A percentile compares a stretch with the other conserved stretches of the same genome.
These are phyloP conservation scores for Aulostomus chinensis DNA, from an alignment of 2,797 vertebrate species.

Conservation along the genomic window DNA sequence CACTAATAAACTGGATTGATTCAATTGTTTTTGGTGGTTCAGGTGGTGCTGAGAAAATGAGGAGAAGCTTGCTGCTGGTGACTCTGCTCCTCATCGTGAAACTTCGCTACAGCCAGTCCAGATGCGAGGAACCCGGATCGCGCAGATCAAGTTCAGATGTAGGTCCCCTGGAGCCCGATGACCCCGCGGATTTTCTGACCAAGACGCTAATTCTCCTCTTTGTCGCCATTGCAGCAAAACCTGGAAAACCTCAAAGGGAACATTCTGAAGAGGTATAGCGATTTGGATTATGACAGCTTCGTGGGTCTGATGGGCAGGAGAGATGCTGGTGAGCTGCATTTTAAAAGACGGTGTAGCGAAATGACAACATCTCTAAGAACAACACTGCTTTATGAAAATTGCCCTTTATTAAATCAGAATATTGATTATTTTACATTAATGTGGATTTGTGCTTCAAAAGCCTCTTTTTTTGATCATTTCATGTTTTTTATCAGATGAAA, in stretches of 20 bases:
- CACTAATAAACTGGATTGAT: too few species aligned
- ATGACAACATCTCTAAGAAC: too few species aligned
- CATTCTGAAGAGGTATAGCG: conserved; percentile 82
- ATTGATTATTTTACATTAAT: too few species aligned
- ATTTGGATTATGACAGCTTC: conserved; percentile 88
- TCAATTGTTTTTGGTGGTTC: too few species aligned
- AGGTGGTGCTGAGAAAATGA: conserved; percentile 78
- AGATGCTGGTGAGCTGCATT: conserved; percentile 82
- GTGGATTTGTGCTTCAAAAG: not conserved
- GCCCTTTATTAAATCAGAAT: too few species aligned
- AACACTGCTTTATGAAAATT: too few species aligned
- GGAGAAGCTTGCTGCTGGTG: conserved; percentile 74
- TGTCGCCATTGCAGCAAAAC: conserved; percentile 58
- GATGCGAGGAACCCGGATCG: conserved; percentile 78
- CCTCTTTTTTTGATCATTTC: not conserved
- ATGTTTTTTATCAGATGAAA: conserved; percentile 74
- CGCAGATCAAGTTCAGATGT: conserved; percentile 68
- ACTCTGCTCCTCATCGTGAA: conserved; percentile 81
- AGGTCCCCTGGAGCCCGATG: too few species aligned
- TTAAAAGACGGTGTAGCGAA: too few species aligned
- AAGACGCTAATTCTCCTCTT: not conserved
- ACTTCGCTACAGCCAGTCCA: conserved; percentile 75
- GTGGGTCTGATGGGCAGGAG: conserved; percentile 87
- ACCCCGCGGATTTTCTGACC: too few species aligned
- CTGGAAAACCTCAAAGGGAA: conserved; percentile 72